Percentiles rank a stretch among this genome's conserved stretches.
Conservation (phyloP, 2,113 vertebrate species). For the Erpornis zantholeuca region DNA sequence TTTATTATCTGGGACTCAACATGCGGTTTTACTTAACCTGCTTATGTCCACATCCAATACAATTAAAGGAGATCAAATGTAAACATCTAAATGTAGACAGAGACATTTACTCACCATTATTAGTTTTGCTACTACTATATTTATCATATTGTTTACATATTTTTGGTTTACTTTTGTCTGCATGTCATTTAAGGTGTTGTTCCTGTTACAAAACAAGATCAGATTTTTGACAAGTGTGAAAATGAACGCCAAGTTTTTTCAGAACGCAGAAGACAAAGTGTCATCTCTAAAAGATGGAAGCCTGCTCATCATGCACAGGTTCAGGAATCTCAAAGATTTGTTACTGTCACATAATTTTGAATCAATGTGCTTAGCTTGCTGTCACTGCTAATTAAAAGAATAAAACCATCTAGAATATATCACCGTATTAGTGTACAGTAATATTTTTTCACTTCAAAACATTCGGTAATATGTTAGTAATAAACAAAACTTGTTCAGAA, state of each 20-base stretch:
- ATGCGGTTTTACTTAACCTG: background rate
- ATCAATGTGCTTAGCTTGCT: background rate
- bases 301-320: conserved; percentile 71
- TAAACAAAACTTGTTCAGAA: background rate
- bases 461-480: background rate
- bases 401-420: background rate
- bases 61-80: background rate
- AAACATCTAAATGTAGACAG: background rate
- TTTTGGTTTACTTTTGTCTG: conserved; percentile 8
- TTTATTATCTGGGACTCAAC: background rate
- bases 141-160: background rate
- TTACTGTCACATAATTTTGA: background rate
- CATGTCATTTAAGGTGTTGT: conserved; percentile 54
- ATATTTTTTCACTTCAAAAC: background rate
- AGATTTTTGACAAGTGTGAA: conserved; percentile 37
- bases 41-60: background rate
- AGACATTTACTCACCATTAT: background rate
- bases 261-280: conserved; percentile 68
- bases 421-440: background rate
- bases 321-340: background rate
- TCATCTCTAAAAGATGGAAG: conserved; percentile 57
- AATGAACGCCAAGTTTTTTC: conserved; percentile 59
- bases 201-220: conserved; percentile 64
- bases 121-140: background rate
- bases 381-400: background rate